A percentile compares a stretch with the other conserved stretches of the same genome.
These are phyloP conservation scores for Solen grandis DNA, from an alignment of 1,140 invertebrate species.

Conservation along the genomic window DNA sequence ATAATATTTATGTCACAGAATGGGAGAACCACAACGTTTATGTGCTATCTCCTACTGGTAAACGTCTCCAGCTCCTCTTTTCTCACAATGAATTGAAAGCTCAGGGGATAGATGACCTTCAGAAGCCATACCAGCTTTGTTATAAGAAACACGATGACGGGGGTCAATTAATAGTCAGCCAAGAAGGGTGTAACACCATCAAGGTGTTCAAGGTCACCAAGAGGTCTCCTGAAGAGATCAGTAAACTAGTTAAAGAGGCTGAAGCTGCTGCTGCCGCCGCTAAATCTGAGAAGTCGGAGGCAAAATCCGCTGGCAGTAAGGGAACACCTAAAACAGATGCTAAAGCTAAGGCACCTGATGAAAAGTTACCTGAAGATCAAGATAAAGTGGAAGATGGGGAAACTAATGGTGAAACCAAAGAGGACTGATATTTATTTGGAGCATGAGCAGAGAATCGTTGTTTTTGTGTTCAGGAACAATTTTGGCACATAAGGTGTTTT, in stretches of 20 bases:
- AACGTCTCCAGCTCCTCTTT: constrained; percentile 44
- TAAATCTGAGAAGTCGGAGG: constrained; percentile 6
- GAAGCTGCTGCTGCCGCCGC: constrained; percentile 11
- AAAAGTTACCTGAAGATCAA: too few relatives aligned
- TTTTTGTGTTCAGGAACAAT: too few relatives aligned
- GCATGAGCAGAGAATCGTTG: too few relatives aligned
- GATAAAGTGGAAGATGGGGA: too few relatives aligned
- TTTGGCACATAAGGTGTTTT: too few relatives aligned
- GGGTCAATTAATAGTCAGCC: constrained; percentile 38
- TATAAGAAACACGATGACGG: constrained; percentile 12
- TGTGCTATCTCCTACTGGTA: constrained; percentile 28
- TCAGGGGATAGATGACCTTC: constrained; percentile 30
- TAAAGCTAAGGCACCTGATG: background rate
- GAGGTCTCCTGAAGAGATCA: constrained; percentile 7
- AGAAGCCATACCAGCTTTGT: constrained; percentile 47
- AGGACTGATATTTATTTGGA: too few relatives aligned
- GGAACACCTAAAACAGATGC: background rate
- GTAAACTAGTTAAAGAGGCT: background rate
- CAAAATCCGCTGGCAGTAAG: background rate
- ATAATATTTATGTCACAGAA: constrained; percentile 52
- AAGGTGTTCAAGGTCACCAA: constrained; percentile 33
- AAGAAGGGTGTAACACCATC: constrained; percentile 45
- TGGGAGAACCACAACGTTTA: constrained; percentile 42
- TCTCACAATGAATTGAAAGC: constrained; percentile 16
- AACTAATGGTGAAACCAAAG: too few relatives aligned